Evolutionary conservation across 35 echinoderm and acorn worm species (phyloP).

Genomic region (Lytechinus pictus): DNA sequence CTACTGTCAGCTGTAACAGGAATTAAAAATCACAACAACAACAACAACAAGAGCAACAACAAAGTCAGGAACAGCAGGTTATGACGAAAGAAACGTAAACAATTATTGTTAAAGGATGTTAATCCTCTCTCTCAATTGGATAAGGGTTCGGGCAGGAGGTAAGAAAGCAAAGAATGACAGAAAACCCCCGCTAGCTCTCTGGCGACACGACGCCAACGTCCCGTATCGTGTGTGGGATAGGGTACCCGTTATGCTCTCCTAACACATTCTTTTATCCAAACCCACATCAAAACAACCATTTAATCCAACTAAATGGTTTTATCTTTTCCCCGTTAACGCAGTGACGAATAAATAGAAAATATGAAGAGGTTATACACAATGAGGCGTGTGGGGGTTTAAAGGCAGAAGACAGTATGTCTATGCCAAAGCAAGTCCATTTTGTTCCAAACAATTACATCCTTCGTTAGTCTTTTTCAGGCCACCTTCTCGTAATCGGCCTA

Average conservation of each 20-base stretch:
- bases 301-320: neutral
- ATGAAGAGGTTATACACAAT: neutral
- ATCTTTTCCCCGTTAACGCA: neutral
- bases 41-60: neutral
- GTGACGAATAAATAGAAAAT: neutral
- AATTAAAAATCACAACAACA: neutral
- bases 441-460: neutral
- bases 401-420: neutral
- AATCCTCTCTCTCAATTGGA: neutral
- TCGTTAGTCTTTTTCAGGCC: constrained; percentile 30
- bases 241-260: neutral
- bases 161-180: neutral
- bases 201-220: constrained; percentile 4
- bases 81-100: neutral
- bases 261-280: neutral
- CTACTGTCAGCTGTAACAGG: neutral
- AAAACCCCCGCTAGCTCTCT: neutral
- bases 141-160: neutral
- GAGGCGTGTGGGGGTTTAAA: neutral
- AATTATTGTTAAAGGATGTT: neutral
- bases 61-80: constrained; percentile 1
- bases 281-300: neutral
- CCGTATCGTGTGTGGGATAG: constrained; percentile 6
- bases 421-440: neutral
- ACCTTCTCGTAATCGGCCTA: constrained; percentile 27